Evolutionary conservation across 2,888 invertebrate species (phyloP).

Genomic region (Lasioglossum pauxillum): DNA sequence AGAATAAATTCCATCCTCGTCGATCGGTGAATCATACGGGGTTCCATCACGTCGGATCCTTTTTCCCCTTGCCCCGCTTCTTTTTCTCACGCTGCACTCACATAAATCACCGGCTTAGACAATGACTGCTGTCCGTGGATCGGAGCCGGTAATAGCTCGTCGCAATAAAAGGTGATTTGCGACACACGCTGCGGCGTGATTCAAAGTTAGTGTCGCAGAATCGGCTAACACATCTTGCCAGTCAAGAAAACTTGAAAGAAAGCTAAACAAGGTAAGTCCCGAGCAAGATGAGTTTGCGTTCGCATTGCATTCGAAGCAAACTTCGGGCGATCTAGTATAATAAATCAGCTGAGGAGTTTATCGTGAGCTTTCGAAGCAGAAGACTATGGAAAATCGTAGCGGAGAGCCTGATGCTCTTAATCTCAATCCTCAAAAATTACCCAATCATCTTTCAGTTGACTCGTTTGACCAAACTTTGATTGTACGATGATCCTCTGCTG

Average conservation of each 20-base stretch:
- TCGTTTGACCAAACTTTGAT: not conserved
- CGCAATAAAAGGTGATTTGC: slow-evolving; percentile 22
- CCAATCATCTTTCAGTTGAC: no score
- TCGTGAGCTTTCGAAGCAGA: no score
- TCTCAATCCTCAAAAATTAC: no score
- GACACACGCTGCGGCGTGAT: not conserved
- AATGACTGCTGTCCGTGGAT: slow-evolving; percentile 35
- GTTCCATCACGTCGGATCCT: slow-evolving; percentile 37
- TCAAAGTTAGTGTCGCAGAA: slow-evolving; percentile 10
- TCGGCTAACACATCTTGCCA: not conserved
- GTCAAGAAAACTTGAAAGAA: not conserved
- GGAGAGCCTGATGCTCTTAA: no score
- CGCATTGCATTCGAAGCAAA: no score
- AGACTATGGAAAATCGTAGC: not conserved
- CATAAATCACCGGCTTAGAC: slow-evolving; percentile 50
- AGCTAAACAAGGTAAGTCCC: not conserved
- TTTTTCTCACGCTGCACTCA: slow-evolving; percentile 66
- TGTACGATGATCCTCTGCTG: not conserved
- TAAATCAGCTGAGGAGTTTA: not conserved
- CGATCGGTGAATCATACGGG: slow-evolving; percentile 46
- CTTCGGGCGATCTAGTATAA: not conserved
- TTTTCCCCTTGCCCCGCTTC: slow-evolving; percentile 35
- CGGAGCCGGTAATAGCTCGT: slow-evolving; percentile 21
- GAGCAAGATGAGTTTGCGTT: not conserved
- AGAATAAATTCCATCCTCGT: slow-evolving; percentile 34